A percentile compares a stretch with the other conserved stretches of the same genome.
Evolutionary conservation across 2,888 invertebrate species (phyloP).

Genomic region (Lepidocyrtoides sp.): DNA sequence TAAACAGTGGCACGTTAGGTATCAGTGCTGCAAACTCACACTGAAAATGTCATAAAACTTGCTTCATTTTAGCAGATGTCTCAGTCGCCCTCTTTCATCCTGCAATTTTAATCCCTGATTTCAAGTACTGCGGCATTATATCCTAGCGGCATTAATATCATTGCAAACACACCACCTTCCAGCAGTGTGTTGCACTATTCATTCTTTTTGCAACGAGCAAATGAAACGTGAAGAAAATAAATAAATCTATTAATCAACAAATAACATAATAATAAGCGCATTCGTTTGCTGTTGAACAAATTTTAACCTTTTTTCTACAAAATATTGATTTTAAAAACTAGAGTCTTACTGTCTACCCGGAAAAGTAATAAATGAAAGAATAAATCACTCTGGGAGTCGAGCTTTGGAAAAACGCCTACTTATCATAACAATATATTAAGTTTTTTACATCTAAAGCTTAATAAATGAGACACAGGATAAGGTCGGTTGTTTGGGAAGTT

Average conservation of each 20-base stretch:
- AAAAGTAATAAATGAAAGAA: constrained; percentile 31
- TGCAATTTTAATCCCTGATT: neutral
- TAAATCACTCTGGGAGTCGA: constrained; percentile 32
- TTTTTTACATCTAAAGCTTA: constrained; percentile 6
- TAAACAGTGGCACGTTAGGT: neutral
- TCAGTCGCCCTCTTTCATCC: neutral
- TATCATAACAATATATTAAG: neutral
- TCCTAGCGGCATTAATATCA: too few relatives aligned
- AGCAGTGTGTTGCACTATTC: too few relatives aligned
- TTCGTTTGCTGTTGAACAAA: constrained; percentile 77
- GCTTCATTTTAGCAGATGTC: neutral
- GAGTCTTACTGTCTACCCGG: constrained; percentile 41
- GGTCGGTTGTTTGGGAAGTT: constrained; percentile 75
- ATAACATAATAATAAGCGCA: constrained; percentile 72
- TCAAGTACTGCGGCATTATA: too few relatives aligned
- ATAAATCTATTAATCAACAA: constrained; percentile 25
- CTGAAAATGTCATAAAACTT: neutral
- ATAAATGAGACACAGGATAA: constrained; percentile 78
- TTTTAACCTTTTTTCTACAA: constrained; percentile 5
- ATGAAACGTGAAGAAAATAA: neutral
- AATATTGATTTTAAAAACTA: constrained; percentile 1
- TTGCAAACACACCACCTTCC: too few relatives aligned
- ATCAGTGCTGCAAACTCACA: neutral
- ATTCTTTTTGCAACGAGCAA: neutral
- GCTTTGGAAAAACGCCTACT: neutral